Evolutionary conservation across 2,888 invertebrate species (phyloP).

Genomic region (Steinernema carpocapsae): DNA sequence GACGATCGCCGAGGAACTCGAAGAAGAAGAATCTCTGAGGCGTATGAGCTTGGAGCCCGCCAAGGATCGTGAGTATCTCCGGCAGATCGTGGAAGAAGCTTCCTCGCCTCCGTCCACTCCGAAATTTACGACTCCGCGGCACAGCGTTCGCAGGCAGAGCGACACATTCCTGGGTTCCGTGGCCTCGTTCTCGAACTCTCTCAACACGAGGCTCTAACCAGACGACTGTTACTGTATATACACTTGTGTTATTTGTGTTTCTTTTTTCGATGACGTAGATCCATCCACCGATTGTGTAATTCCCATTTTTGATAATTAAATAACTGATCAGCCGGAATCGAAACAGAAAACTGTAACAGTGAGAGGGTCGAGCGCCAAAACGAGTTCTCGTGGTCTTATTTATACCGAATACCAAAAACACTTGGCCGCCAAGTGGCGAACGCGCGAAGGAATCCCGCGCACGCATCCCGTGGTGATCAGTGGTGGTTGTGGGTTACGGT

Average conservation of each 20-base stretch:
- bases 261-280: no score
- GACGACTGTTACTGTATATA: neutral
- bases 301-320: neutral
- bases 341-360: neutral
- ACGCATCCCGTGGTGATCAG: no score
- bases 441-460: neutral
- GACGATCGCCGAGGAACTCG: conserved; percentile 16
- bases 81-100: neutral
- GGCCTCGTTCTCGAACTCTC: neutral
- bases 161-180: conserved; percentile 6
- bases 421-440: no score
- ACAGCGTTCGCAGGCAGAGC: neutral
- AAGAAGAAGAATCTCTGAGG: neutral
- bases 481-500: no score
- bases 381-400: neutral
- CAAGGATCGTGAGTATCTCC: neutral
- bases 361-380: neutral
- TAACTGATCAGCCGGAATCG: neutral
- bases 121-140: neutral
- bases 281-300: neutral
- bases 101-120: neutral
- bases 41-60: neutral
- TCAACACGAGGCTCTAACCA: neutral
- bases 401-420: conserved; percentile 2
- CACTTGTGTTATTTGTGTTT: neutral